A percentile compares a stretch with the other conserved stretches of the same genome.
Conservation (phyloP, 64 coral and sea anemone genomes). For the Stylophora pistillata region DNA sequence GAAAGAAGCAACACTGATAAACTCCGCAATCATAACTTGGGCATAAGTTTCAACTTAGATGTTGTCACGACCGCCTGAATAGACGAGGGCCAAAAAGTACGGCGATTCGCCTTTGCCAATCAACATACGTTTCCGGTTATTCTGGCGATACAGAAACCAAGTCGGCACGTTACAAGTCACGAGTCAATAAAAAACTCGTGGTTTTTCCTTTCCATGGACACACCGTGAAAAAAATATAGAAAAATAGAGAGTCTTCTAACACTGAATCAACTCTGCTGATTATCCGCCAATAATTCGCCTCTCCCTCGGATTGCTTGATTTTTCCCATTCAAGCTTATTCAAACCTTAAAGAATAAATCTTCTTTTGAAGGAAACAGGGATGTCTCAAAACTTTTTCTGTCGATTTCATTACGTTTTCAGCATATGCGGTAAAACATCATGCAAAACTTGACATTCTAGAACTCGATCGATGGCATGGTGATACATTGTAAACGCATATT, state of each 20-base stretch:
- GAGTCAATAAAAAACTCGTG: conserved; percentile 8
- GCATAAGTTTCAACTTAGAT: no score
- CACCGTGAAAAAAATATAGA: not conserved
- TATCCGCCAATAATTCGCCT: not conserved
- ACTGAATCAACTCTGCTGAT: not conserved
- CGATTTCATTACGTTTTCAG: not conserved
- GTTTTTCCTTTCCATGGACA: not conserved
- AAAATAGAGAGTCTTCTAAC: not conserved
- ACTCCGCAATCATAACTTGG: no score
- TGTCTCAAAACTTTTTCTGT: not conserved
- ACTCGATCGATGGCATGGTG: no score
- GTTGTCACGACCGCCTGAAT: no score
- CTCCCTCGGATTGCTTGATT: no score
- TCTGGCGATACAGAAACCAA: not conserved
- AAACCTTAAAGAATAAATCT: not conserved
- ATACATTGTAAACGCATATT: no score
- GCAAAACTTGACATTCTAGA: no score
- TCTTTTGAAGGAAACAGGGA: not conserved
- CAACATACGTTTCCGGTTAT: not conserved
- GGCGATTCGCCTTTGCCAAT: no score
- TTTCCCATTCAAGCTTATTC: not conserved
- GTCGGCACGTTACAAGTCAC: not conserved
- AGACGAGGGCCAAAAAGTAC: no score
- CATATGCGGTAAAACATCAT: no score
- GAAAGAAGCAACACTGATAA: no score